Base-by-base conservation (phyloP, 2,797 vertebrate genomes). In the Botia almorhae region DNA sequence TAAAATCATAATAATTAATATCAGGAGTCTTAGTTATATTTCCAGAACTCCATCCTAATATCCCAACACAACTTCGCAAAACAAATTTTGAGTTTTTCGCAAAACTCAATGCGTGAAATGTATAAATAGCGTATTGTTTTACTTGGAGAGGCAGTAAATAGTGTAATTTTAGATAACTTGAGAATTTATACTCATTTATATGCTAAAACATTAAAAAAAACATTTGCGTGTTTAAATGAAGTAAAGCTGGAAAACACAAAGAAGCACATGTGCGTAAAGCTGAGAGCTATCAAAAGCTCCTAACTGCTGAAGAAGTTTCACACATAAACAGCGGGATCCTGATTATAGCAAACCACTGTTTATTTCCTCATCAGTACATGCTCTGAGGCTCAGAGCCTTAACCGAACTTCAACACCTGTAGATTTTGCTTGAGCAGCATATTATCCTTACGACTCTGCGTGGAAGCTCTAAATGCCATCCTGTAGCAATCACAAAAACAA, bases 291-390 rank as follows among this genome's bases (percentile, higher is more conserved):
- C 88, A 90, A 90, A 90, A 90, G 87, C 89, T 89, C 84, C 55
- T 78, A 72, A 76, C 84, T 83, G 89, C 86, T 87, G 82, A 87
- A 89, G 87, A 89, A 89, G 74, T 67, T 64, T 78, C 85, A 74
- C 89, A 85, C 80, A 86, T 84, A 87, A 93, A 90, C 89, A 91
- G 90, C 90, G 90, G 88, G 91, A 85, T 87, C 75, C 87, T 89
- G 87, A 92, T 92, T 89, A 92, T 86, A 89, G 88, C 74, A 84
- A 84, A 79, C 74, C 81, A 29, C 65, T 65, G 71, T 79, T 83
- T 79, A 83, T 83, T 75, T 71, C 76, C 77, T 17, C 77, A 67
- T 75, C 69, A 70, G 43, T 55, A 64, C 50, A 48, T 33, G 71
- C 26, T 78, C 65, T 1, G 67, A 78, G 76, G 55, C 70, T 43